Base-by-base conservation (phyloP, 2,888 invertebrate species). In the Villa cingulata region DNA sequence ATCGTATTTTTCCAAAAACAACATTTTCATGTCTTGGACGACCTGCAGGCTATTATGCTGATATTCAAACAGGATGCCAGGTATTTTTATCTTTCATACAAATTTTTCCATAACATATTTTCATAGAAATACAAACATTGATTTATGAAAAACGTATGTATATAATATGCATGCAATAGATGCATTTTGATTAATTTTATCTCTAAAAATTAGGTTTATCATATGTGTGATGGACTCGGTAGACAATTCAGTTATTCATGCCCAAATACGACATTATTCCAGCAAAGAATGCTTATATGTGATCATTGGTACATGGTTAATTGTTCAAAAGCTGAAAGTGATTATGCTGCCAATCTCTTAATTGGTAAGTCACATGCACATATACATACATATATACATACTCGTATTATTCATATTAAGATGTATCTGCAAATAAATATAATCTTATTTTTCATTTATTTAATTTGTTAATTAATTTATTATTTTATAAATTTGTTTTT, bases 281-380 rank as follows among this genome's bases (percentile, higher is more conserved):
- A 85, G 63, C 85, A 85, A 64, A 71, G 84, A 41, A 84, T 85
- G 83, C 72, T 85, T 52, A 78, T 86, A 62, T 86, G 85, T 62
- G 84, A 85, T 66, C 85, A 86, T 63, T 70, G 70, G 84, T 84
- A 84, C 65, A 83, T 84, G 83, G 85, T 85, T 49, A 82, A 84
- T 68, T 85, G 85, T 59, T 80, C 80, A 57, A 76, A 75, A 63
- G 77, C 83, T 0, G 78, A 80, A 58, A 68, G 70, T 48, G 78
- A 82, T 59, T 84, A 83, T 59, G 72, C 73, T 42, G 83, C 83
- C 14, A 84, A 85, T 62, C 66, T 82, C 16, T 70, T 83, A 4
- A 83, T 84, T 47, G 84, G 83, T 77, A 51, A 66, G 70, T 56
- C 6, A 18, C 44, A 27, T 18, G n/a, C 18, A 34, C 32, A 27